Evolutionary conservation across 2,888 invertebrate species (phyloP).

Genomic region (Pyrrhosoma nymphula): DNA sequence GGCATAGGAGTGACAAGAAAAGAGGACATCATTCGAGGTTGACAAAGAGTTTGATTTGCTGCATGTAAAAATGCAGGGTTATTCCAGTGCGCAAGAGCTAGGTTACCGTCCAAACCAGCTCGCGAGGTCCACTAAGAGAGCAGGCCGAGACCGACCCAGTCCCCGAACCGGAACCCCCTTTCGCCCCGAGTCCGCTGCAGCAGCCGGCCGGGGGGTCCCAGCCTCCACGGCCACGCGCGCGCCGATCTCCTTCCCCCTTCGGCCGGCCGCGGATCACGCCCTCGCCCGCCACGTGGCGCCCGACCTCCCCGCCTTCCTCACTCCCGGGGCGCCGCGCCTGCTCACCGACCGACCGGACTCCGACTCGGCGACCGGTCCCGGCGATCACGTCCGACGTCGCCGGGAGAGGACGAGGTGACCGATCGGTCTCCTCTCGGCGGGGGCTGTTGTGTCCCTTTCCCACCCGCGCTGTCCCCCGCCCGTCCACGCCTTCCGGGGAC

Average conservation of each 20-base stretch:
- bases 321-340: neutral
- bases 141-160: no score
- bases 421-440: neutral
- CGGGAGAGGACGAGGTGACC: neutral
- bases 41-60: no score
- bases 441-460: no score
- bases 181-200: neutral
- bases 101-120: neutral
- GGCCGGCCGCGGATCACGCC: neutral
- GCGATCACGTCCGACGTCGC: neutral
- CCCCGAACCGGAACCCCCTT: neutral
- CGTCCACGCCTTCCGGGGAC: neutral
- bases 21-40: no score
- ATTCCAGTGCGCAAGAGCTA: neutral
- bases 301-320: neutral
- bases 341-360: neutral
- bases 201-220: no score
- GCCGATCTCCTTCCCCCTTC: neutral
- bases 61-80: no score
- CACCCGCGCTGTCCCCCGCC: neutral
- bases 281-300: conserved; percentile 24
- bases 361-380: neutral
- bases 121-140: neutral
- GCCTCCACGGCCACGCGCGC: neutral
- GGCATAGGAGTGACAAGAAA: no score